A percentile compares a stretch with the other conserved stretches of the same genome.
These are phyloP conservation scores for Campoletis raptor DNA, from an alignment of 2,888 invertebrate species.

Conservation along the genomic window DNA sequence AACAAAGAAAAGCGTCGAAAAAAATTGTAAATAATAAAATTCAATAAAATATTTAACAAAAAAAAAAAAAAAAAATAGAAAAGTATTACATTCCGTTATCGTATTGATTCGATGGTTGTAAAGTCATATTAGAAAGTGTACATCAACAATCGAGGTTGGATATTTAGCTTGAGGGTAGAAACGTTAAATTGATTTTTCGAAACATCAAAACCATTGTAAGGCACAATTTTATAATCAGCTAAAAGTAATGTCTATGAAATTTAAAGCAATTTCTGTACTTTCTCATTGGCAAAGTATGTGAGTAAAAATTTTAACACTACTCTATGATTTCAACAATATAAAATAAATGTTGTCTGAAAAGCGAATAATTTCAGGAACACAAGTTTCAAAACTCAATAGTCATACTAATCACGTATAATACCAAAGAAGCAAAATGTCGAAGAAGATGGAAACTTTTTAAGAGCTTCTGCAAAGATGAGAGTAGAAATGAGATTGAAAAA, in stretches of 20 bases:
- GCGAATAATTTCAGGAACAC: background rate
- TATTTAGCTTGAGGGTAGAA: background rate
- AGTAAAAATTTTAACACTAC: background rate
- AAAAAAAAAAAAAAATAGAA: background rate
- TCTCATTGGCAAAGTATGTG: background rate
- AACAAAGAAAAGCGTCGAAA: background rate
- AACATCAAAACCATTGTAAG: background rate
- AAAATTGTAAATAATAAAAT: background rate
- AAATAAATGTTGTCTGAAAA: background rate
- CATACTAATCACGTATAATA: background rate
- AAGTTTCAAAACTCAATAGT: background rate
- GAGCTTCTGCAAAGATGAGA: background rate
- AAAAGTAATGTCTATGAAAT: background rate
- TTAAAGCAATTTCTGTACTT: background rate
- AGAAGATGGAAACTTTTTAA: background rate
- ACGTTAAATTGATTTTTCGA: background rate
- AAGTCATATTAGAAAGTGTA: background rate
- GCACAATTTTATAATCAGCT: background rate
- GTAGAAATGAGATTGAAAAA: constrained; percentile 24
- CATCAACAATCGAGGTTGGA: background rate
- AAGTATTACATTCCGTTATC: background rate
- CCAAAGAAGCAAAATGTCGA: background rate
- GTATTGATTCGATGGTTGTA: background rate
- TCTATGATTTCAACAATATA: background rate
- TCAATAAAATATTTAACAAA: background rate